A percentile compares a stretch with the other conserved stretches of the same genome.
phyloP scores from a whole-genome alignment of 2,797 vertebrate genomes.

The Rallus crepitans region DNA sequence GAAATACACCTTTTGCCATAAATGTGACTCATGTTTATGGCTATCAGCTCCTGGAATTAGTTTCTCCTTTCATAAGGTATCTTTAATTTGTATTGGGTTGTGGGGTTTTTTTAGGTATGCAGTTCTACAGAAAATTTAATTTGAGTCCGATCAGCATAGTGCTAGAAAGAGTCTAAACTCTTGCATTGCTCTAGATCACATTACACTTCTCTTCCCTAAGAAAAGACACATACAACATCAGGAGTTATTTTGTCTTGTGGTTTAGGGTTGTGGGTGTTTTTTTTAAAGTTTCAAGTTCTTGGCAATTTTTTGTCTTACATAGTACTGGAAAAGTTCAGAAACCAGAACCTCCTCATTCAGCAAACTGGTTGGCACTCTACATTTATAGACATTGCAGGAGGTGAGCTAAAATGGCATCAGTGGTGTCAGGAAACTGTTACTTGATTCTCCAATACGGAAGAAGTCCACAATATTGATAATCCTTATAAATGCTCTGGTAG shows the following conservation, averaged over 20 bases:
- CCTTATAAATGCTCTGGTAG: not conserved
- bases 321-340: not conserved
- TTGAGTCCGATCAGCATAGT: not conserved
- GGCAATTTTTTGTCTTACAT: not conserved
- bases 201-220: not conserved
- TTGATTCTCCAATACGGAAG: not conserved
- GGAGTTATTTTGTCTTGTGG: too few species aligned
- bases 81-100: not conserved
- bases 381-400: not conserved
- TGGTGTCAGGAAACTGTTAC: not conserved
- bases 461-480: not conserved
- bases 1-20: not conserved
- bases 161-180: not conserved
- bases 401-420: not conserved
- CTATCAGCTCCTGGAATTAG: not conserved
- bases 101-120: not conserved
- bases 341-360: not conserved
- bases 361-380: not conserved
- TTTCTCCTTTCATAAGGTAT: not conserved
- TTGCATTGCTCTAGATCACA: not conserved
- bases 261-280: too few species aligned
- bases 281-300: fast-evolving
- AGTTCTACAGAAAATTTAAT: not conserved
- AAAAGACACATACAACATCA: not conserved
- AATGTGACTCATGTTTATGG: not conserved